These are phyloP conservation scores for Paguma larvata DNA, from an alignment of 2,797 vertebrate species.

Conservation along the genomic window DNA sequence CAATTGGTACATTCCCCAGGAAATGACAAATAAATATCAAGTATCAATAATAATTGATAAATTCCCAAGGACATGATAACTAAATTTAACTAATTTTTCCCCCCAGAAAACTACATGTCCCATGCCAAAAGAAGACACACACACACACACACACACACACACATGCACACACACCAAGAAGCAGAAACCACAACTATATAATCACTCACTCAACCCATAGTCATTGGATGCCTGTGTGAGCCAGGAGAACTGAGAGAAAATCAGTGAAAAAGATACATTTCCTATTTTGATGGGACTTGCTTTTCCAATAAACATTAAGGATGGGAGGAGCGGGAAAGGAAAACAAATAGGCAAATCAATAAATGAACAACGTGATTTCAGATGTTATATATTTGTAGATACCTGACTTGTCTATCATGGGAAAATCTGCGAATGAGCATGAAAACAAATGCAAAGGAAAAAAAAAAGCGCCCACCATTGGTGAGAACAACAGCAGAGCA, in stretches of 20 bases:
- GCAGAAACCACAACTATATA: background rate
- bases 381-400: background rate
- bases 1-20: background rate
- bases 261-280: rapidly evolving
- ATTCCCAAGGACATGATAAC: background rate
- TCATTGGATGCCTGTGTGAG: rapidly evolving
- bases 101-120: background rate
- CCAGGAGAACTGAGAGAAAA: background rate
- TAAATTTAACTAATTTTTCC: background rate
- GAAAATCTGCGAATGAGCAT: background rate
- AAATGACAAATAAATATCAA: background rate
- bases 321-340: rapidly evolving
- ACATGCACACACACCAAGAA: background rate
- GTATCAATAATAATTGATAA: background rate
- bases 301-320: rapidly evolving
- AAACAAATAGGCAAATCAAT: background rate
- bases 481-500: too few relatives aligned
- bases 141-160: background rate
- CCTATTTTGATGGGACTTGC: background rate
- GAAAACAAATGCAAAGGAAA: background rate
- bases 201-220: background rate
- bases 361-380: rapidly evolving
- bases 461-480: background rate
- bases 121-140: background rate
- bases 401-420: too few relatives aligned